Evolutionary conservation across 2,888 invertebrate species (phyloP), one percentile per base, ranked within the genome.

Genomic region (Nomada fabriciana): DNA sequence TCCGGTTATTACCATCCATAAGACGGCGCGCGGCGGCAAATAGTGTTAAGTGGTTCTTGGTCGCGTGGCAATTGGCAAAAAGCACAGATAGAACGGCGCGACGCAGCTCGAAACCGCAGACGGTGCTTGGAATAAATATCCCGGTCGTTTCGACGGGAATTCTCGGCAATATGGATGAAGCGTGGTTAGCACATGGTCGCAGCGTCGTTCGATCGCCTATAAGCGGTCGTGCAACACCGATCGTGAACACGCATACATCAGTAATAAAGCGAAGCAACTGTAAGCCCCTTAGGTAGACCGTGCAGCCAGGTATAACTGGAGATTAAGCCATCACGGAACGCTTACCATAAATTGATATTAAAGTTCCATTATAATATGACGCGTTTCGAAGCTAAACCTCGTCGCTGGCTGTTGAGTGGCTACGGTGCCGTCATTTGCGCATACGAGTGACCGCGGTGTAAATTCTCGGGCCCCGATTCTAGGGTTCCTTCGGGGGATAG

Each of bases 61-160:
- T 42, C n/a, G 57, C 52, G 50, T 25, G 55, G 50, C 67, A 55
- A 25, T 29, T 7, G 15, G 53, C 57, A 52, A 42, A 36, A 69
- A 65, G 10, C 18, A 18, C 2, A 29, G 13, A 23, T 69, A 79
- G 82, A 75, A 76, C 83, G 80, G 77, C 76, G 82, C 87, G 88
- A 89, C 86, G 82, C 84, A 88, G 85, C 29, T 85, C 88, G 86
- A 90, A 89, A 87, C 89, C 84, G 67, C 77, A 85, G 82, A 81
- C 88, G 88, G 89, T 81, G 89, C 81, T 81, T 68, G 89, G 91
- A 91, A 91, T 91, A 91, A 91, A 91, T 91, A 90, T 90, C 86
- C 81, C 60, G 85, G 82, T 11, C 20, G 84, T 83, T 86, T 71
- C 79, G 65, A 23, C 67, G 63, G 68, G 76, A 74, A 82, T 86